A percentile compares a stretch with the other conserved stretches of the same genome.
These are phyloP conservation scores for Brevipalpus yothersi DNA, from an alignment of 1,140 invertebrate genomes.

Conservation along the genomic window DNA sequence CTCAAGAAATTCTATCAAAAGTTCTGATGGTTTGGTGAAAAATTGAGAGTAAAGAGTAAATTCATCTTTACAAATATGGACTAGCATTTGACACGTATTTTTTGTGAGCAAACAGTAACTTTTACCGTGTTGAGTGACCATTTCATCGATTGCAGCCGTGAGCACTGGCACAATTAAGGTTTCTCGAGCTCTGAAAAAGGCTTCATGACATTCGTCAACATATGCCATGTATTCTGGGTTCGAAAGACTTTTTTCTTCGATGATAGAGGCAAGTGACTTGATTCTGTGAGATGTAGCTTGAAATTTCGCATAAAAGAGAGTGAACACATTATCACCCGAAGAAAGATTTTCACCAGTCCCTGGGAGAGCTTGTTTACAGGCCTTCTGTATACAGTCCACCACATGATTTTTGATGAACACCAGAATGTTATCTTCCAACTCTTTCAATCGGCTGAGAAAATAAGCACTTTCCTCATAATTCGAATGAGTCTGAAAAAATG, in stretches of 20 bases:
- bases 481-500: slow-evolving; percentile 53
- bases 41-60: slow-evolving; percentile 68
- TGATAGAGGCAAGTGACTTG: slow-evolving; percentile 47
- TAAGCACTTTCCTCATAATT: slow-evolving; percentile 42
- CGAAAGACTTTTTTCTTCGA: slow-evolving; percentile 44
- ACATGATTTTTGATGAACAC: slow-evolving; percentile 14
- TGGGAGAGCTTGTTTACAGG: slow-evolving; percentile 34
- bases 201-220: slow-evolving; percentile 54
- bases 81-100: slow-evolving; percentile 59
- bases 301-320: slow-evolving; percentile 80
- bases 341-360: slow-evolving; percentile 15
- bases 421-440: slow-evolving; percentile 14
- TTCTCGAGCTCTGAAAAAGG: slow-evolving; percentile 50
- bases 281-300: slow-evolving; percentile 59
- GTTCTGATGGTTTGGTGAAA: slow-evolving; percentile 35
- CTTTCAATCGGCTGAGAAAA: slow-evolving; percentile 26
- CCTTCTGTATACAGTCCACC: slow-evolving; percentile 18
- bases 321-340: slow-evolving; percentile 44
- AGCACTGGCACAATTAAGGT: slow-evolving; percentile 47
- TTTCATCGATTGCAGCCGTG: slow-evolving; percentile 40
- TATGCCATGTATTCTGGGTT: slow-evolving; percentile 42
- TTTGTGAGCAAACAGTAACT: slow-evolving; percentile 70
- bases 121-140: slow-evolving; percentile 37
- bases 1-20: slow-evolving; percentile 36
- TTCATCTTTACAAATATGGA: slow-evolving; percentile 79